Evolutionary conservation across 1,140 invertebrate genomes (phyloP), one percentile per base, ranked within the genome.

Genomic region (Potamilus streckersoni): DNA sequence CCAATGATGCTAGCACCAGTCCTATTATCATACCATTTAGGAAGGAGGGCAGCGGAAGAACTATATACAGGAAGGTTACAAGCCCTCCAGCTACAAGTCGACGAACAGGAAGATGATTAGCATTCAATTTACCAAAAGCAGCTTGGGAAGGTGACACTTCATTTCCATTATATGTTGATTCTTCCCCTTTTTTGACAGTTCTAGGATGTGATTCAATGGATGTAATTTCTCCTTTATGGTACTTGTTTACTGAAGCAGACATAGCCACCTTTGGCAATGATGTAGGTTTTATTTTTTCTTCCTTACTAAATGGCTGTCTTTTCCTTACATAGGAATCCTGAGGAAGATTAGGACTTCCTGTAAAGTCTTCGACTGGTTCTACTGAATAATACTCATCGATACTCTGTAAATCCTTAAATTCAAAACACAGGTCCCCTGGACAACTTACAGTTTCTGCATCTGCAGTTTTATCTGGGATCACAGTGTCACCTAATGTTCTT

Each of bases 21-120:
- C 88, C 88, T 27, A 82, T 78, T 13, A 89, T 71, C 64, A 89
- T 65, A n/a, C 88, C 88, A 59, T 83, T 84, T 14, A 89, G 15
- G 71, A 81, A 89, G 14, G 87, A 82, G 27, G 88, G 87, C 55
- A 89, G 67, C 3, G 88, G 88, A 23, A 88, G 38, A 61, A 88
- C 81, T 56, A 87, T 66, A 58, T 85, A 89, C 13, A 84, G 60
- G 74, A 89, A 83, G 13, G 87, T 27, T 38, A 77, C 61, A 20
- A 83, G 31, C 2, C 73, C 69, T n/a, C 79, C 31, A 59, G 75
- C 65, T 59, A 79, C 14, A 49, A 84, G 27, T 74, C 79, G 80
- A 17, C 79, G 78, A 58, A 80, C 73, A 31, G 83, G 84, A 15
- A 85, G 38, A 49, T 49, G 38, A 49, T 11, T 49, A 49, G 6